Evolutionary conservation across 2,797 vertebrate species (phyloP), one percentile per base, ranked within the genome.

Genomic region (Scolopax bukidnonensis): DNA sequence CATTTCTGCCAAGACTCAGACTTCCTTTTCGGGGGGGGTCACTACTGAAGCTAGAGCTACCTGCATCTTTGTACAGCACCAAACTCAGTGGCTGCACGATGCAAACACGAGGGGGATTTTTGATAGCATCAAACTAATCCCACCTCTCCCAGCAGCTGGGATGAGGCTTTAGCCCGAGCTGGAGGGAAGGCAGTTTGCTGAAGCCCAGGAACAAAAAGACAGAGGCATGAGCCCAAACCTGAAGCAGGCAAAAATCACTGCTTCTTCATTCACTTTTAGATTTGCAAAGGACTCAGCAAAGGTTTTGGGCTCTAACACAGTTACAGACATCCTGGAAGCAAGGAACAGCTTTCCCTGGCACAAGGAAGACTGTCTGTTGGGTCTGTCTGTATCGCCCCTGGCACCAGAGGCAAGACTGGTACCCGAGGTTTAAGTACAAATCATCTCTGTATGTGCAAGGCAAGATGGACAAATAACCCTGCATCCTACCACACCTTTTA

Each of bases 361-460:
- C 1, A 32, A 33, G 30, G 12, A 45, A 11, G 6, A 53, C n/a
- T 1, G 0, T 28, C 63, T 7, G 38, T 6, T 2, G 0, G 23
- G 4, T 59, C n/a, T 21, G 51, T 15, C 27, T 38, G 40, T 53
- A 33, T 45, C 50, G 57, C n/a, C 45, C n/a, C 64, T 9, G 6
- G 54, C 73, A 36, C 45, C 57, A 48, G 24, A 33, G 9, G 33
- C 1, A 0, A 19, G 40, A 53, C 5, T 20, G 8, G 24, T 2
- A 17, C 75, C 68, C 5, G 25, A 50, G 28, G 8, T 38, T 24
- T 14, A 41, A 38, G 25, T 32, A 23, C 50, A 25, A 20, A 71
- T 5, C 23, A 28, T 36, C 30, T 54, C 40, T 16, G 27, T 9
- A 5, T 2, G 27, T 12, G 16, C 40, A 27, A 70, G 59, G 69